Evolutionary conservation across 2,797 vertebrate genomes (phyloP).

Genomic region (Chloroceryle amazona): DNA sequence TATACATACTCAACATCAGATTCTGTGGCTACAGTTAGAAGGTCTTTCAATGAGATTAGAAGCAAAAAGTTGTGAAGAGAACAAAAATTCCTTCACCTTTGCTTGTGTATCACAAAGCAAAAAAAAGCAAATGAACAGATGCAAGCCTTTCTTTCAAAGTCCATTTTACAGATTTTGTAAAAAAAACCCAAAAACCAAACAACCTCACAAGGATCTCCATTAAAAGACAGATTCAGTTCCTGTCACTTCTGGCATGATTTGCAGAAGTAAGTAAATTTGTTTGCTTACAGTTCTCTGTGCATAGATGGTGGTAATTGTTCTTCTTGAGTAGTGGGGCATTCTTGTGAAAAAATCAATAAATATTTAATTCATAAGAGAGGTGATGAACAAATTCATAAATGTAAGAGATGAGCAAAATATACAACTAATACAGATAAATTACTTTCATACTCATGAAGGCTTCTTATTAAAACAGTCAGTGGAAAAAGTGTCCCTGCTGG

Average conservation of each 20-base stretch:
- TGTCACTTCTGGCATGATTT: not conserved
- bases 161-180: not conserved
- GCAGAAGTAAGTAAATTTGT: not conserved
- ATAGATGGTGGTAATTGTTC: not conserved
- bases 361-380: slow-evolving; percentile 53
- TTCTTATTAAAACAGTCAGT: slow-evolving; percentile 47
- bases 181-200: not conserved
- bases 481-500: slow-evolving; percentile 30
- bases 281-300: not conserved
- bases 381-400: slow-evolving; percentile 35
- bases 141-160: not conserved
- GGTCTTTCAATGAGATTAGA: not conserved
- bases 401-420: slow-evolving; percentile 44
- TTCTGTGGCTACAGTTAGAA: not conserved
- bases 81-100: not conserved
- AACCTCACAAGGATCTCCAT: not conserved
- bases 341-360: slow-evolving; percentile 42
- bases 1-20: not conserved
- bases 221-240: not conserved
- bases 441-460: not conserved
- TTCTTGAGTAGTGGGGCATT: slow-evolving; percentile 4
- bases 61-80: not conserved
- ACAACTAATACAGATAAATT: slow-evolving; percentile 63
- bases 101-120: not conserved
- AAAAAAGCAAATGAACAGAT: not conserved